Percentiles rank a stretch among this genome's conserved stretches.
These are phyloP conservation scores for Heterodera carotae DNA, from an alignment of 1,140 invertebrate genomes.

Conservation along the genomic window DNA sequence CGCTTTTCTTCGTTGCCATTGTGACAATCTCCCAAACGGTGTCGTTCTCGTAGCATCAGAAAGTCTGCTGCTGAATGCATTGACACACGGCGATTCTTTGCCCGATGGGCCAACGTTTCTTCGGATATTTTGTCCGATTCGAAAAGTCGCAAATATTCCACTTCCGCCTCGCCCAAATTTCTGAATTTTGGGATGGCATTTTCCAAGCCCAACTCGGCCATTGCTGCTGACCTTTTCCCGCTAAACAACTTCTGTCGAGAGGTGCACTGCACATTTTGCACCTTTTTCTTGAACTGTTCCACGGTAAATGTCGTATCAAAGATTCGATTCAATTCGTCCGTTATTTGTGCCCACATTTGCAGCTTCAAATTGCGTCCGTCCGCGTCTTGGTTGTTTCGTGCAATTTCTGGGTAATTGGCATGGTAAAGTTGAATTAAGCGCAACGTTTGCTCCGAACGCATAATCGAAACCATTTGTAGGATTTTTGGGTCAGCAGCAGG, in stretches of 20 bases:
- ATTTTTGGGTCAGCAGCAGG: too few relatives aligned
- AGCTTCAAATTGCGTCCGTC: constrained; percentile 37
- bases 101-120: constrained; percentile 14
- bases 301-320: constrained; percentile 43
- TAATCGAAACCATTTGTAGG: constrained; percentile 36
- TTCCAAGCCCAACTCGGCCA: too few relatives aligned
- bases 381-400: constrained; percentile 43
- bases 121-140: constrained; percentile 26
- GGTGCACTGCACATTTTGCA: constrained; percentile 50
- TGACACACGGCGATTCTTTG: constrained; percentile 11
- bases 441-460: constrained; percentile 43
- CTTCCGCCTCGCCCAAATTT: constrained; percentile 41
- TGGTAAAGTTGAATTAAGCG: constrained; percentile 47
- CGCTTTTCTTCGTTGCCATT: neutral
- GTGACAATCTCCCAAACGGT: neutral
- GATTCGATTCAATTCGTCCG: constrained; percentile 33
- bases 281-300: constrained; percentile 46
- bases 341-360: constrained; percentile 40
- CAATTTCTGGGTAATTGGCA: constrained; percentile 46
- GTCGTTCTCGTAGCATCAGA: constrained; percentile 2
- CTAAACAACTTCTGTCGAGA: constrained; percentile 42
- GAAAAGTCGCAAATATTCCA: constrained; percentile 34
- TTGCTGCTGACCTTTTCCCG: constrained; percentile 34
- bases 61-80: constrained; percentile 1
- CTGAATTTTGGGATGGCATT: constrained; percentile 21